Base-by-base conservation (phyloP, 1,140 invertebrate genomes). In the Pogonomyrmex barbatus region DNA sequence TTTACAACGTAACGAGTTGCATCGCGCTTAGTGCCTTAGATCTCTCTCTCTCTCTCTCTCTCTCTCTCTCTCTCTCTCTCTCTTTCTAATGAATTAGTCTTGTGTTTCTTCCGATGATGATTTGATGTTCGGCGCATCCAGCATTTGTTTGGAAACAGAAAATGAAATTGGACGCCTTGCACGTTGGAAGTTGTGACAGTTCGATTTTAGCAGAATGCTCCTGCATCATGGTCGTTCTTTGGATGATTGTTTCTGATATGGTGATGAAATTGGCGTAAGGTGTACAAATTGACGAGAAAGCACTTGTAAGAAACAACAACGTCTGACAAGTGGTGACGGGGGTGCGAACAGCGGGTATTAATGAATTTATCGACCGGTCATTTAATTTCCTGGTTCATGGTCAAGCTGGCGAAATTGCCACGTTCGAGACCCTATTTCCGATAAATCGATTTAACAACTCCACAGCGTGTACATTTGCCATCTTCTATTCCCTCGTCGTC, bases 291-390 rank as follows among this genome's bases (percentile, higher is more conserved):
- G 88, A 62, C 77, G 86, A 65, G 70, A 45, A 83, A 47, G 47
- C 52, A 71, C 58, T 39, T 47, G 77, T 60, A 87, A 90, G 86
- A 56, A 90, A 73, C 76, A 45, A 60, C 78, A 52, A 1, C 39
- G 47, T n/a, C 2, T 47, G 62, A 33, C 30, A n/a, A 39, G 6
- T 8, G 70, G 17, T 1, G 50, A 6, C 33, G 76, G 76, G 47
- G 60, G 60, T 17, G 77, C 77, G 62, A 79, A 79, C 77, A 54
- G 79, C 54, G 54, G 54, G 79, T 76, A 90, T 90, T 88, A 90
- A 90, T 90, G 86, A 90, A 90, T 88, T 90, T 90, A 88, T 83
- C 54, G 82, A 83, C 24, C 85, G 88, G 89, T 90, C 79, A 89
- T 89, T 89, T 87, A 84, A 87, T 87, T 89, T 87, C 88, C 88